Evolutionary conservation across 2,888 invertebrate species (phyloP), one percentile per base, ranked within the genome.

Genomic region (Leucophenga montana): DNA sequence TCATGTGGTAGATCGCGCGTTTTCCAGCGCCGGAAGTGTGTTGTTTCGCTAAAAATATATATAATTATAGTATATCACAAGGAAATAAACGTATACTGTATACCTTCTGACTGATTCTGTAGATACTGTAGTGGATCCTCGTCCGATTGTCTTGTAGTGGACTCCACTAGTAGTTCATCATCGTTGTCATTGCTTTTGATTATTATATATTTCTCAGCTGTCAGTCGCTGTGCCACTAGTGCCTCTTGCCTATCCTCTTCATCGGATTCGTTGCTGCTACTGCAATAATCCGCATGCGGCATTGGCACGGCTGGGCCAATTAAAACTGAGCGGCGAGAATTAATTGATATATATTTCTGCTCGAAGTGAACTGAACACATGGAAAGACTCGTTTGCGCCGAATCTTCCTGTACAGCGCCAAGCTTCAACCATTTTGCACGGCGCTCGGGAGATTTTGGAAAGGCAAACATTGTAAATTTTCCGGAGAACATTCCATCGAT

Each of bases 351-450:
- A 22, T 77, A 85, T 70, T 81, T 83, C 1, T 59, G 27, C 67
- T 87, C 87, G 11, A 87, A 87, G 70, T 87, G 87, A n/a, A 81
- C 79, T 0, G 85, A 84, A 67, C 87, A 87, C 73, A 86, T 85
- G 56, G 69, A 82, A 39, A 83, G 66, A 44, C 73, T 68, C 0
- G 70, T 71, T 0, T n/a, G 27, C 0, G 77, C 71, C 11, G 83
- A 59, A 62, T 79, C 74, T 0, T 77, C 70, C 11, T 72, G 61
- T 3, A 83, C 83, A 16, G 75, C 72, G 0, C 85, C 88, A 1
- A 83, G 68, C 11, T 73, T 20, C 54, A 79, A 72, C 87, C 87
- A 87, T n/a, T 75, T 67, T 5, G 77, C 69, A 0, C 78, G 78
- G 0, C 88, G 82, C 3, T 75, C 73, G 0, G 74, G 68, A 56